Percentiles rank a stretch among this genome's conserved stretches.
Evolutionary conservation across 2,797 vertebrate species (phyloP).

Genomic region (Hypotaenidia philippensis): DNA sequence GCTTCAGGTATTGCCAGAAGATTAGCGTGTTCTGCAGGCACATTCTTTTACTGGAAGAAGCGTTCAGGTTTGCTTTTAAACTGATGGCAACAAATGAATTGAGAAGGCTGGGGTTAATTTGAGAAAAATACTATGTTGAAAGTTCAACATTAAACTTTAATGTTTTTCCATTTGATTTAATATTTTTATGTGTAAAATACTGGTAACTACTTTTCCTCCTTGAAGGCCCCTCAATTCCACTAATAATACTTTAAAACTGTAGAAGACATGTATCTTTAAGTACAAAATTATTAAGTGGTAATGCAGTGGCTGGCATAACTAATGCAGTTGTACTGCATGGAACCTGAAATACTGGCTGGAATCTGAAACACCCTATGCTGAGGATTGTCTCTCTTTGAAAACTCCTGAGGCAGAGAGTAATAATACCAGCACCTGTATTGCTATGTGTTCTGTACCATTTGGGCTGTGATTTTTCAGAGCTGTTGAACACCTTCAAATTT

Average conservation of each 20-base stretch:
- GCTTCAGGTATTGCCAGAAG: neutral
- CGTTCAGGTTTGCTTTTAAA: neutral
- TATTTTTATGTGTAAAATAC: neutral
- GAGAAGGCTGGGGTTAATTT: neutral
- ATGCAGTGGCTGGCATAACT: neutral
- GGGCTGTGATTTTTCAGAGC: neutral
- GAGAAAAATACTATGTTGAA: neutral
- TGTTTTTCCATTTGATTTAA: neutral
- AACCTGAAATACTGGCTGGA: neutral
- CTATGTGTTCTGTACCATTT: neutral
- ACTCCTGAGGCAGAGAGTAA: neutral
- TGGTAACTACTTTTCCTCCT: neutral
- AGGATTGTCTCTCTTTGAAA: neutral
- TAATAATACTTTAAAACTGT: neutral
- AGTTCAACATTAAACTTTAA: neutral
- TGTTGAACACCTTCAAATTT: neutral
- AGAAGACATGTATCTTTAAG: neutral
- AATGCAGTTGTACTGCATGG: neutral
- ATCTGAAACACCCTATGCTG: neutral
- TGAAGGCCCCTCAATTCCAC: neutral
- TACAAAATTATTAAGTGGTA: neutral
- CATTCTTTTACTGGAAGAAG: neutral
- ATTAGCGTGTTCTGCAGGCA: neutral
- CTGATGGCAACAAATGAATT: neutral
- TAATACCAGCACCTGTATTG: neutral